Evolutionary conservation across 2,797 vertebrate genomes (phyloP).

Genomic region (Amblyopsis hoosieri): DNA sequence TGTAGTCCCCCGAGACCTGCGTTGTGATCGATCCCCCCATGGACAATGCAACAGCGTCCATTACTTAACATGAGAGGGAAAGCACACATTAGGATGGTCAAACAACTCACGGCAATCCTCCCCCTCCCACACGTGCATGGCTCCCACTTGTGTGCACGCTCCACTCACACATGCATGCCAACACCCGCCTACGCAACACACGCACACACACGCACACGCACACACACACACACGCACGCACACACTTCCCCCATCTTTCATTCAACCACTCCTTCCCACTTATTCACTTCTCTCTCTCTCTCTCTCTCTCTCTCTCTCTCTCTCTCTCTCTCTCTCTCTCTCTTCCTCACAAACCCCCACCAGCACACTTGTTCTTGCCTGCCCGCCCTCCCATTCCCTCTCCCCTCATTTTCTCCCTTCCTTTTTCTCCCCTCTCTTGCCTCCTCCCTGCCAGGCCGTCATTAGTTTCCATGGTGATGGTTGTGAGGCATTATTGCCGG

Average conservation of each 20-base stretch:
- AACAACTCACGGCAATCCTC: not conserved
- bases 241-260: slow-evolving; percentile 75
- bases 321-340: slow-evolving; percentile 30
- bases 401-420: slow-evolving; percentile 25
- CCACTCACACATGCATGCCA: slow-evolving; percentile 25
- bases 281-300: slow-evolving; percentile 9
- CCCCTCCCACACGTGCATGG: not conserved
- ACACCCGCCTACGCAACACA: slow-evolving; percentile 27
- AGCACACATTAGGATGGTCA: not conserved
- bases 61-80: slow-evolving; percentile 43
- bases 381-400: slow-evolving; percentile 61
- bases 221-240: slow-evolving; percentile 51
- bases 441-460: slow-evolving; percentile 64
- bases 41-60: slow-evolving; percentile 36
- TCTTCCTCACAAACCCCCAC: slow-evolving; percentile 25
- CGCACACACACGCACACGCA: slow-evolving; percentile 8
- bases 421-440: slow-evolving; percentile 21
- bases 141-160: slow-evolving; percentile 1
- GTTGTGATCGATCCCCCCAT: slow-evolving; percentile 30
- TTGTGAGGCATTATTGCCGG: slow-evolving; percentile 84
- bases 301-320: slow-evolving; percentile 22
- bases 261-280: slow-evolving; percentile 54
- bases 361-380: slow-evolving; percentile 32
- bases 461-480: slow-evolving; percentile 91
- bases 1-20: slow-evolving; percentile 48